These are phyloP conservation scores for Pteropus alecto DNA, from an alignment of 2,113 vertebrate genomes.

Conservation along the genomic window DNA sequence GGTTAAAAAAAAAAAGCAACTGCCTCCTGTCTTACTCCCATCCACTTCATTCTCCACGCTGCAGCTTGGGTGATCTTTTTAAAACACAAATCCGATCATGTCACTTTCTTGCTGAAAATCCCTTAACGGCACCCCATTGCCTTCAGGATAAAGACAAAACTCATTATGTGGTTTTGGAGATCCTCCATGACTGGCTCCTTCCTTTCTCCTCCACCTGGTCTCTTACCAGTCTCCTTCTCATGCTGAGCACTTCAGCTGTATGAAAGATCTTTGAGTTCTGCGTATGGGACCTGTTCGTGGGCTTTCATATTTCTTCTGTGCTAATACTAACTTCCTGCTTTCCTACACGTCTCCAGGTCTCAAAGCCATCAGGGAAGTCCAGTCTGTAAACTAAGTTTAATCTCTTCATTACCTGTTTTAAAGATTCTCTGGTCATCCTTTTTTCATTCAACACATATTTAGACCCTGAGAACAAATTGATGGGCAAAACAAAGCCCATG, in stretches of 20 bases:
- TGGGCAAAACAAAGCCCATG: background rate
- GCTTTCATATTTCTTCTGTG: background rate
- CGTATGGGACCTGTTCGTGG: background rate
- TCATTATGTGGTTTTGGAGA: background rate
- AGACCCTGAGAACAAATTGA: background rate
- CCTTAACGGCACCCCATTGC: background rate
- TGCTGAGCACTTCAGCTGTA: background rate
- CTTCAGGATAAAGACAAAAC: background rate
- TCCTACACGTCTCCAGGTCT: background rate
- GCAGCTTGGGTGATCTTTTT: slow-evolving; percentile 43
- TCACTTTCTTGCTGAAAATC: slow-evolving; percentile 37
- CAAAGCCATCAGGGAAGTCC: background rate
- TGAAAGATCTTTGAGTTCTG: background rate
- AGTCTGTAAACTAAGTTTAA: background rate
- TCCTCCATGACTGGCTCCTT: background rate
- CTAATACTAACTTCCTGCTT: background rate
- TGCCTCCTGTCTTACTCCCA: background rate
- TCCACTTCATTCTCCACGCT: background rate
- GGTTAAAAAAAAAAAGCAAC: background rate
- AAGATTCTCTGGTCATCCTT: background rate
- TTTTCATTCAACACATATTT: background rate
- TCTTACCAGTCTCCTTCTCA: background rate
- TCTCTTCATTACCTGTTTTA: background rate
- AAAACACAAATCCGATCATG: slow-evolving; percentile 45
- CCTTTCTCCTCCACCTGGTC: background rate